These are phyloP conservation scores for Phalacrocorax pelagicus DNA, from an alignment of 2,113 vertebrate genomes.

Conservation along the genomic window DNA sequence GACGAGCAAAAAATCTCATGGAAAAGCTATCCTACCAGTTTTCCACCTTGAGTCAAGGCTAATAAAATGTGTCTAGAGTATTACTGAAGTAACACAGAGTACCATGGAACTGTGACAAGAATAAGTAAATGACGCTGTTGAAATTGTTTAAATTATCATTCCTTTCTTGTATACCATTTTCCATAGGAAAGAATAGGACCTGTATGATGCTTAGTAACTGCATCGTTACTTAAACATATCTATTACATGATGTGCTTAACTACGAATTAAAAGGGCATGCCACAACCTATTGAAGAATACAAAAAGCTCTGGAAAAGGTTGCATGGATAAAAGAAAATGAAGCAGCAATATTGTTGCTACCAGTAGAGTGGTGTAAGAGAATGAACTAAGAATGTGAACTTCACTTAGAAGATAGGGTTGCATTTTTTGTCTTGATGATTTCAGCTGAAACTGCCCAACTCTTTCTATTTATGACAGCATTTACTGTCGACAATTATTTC, in stretches of 20 bases:
- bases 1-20: not conserved
- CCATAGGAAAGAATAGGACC: not conserved
- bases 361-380: not conserved
- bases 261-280: not conserved
- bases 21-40: not conserved
- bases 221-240: not conserved
- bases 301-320: not conserved
- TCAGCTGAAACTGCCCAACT: not conserved
- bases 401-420: not conserved
- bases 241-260: not conserved
- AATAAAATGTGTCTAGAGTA: not conserved
- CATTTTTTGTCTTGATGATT: not conserved
- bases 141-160: not conserved
- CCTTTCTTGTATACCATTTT: not conserved
- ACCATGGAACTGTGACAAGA: not conserved
- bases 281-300: not conserved
- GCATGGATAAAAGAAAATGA: not conserved
- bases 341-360: not conserved
- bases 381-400: not conserved
- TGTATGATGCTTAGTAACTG: not conserved
- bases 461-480: not conserved
- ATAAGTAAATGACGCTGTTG: not conserved
- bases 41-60: not conserved
- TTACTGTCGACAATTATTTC: conserved; percentile 12
- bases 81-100: not conserved